Percentiles rank a stretch among this genome's conserved stretches.
Evolutionary conservation across 2,797 vertebrate genomes (phyloP).

Genomic region (Rhinoraja longicauda): DNA sequence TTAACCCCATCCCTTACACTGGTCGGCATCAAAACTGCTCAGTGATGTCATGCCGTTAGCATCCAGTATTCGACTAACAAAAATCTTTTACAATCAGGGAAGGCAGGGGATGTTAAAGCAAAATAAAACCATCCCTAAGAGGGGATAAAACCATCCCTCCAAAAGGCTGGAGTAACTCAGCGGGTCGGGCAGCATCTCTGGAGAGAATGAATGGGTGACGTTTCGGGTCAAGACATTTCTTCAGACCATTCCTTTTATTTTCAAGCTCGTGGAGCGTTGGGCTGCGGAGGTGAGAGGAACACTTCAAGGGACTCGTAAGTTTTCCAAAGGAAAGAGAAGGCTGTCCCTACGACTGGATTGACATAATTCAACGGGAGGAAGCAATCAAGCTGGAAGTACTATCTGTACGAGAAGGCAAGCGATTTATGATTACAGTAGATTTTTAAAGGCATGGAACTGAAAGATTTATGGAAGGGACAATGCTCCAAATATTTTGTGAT

Average conservation of each 20-base stretch:
- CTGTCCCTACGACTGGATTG: neutral
- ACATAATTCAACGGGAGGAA: neutral
- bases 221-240: too few relatives aligned
- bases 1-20: constrained; percentile 1
- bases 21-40: neutral
- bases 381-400: constrained; percentile 12
- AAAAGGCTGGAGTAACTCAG: too few relatives aligned
- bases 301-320: neutral
- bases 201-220: too few relatives aligned
- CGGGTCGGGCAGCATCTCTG: too few relatives aligned
- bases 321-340: neutral
- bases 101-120: neutral
- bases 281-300: neutral
- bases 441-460: constrained; percentile 9
- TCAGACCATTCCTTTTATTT: neutral
- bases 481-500: constrained; percentile 20
- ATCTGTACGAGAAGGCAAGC: neutral
- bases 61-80: neutral
- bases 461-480: constrained; percentile 20
- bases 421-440: constrained; percentile 15
- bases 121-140: neutral
- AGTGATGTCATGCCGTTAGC: neutral
- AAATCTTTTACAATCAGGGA: neutral
- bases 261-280: neutral
- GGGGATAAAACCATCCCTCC: neutral